Evolutionary conservation across 2,113 vertebrate genomes (phyloP).

Genomic region (Rutilus rutilus): DNA sequence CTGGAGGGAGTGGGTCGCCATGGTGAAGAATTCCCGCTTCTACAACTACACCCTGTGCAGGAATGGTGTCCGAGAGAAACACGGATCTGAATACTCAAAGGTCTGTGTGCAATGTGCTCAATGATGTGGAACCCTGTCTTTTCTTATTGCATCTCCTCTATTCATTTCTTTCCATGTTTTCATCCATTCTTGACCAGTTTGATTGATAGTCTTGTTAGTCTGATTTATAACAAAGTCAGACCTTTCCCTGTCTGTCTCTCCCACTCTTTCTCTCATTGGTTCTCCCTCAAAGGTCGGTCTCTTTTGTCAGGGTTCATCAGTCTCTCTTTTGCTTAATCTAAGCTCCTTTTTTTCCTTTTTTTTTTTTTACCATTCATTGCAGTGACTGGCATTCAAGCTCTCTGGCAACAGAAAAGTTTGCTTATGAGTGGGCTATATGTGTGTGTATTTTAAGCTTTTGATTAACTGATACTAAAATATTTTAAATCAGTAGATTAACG

Average conservation of each 20-base stretch:
- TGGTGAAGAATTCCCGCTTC: slow-evolving; percentile 95
- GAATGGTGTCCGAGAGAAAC: slow-evolving; percentile 84
- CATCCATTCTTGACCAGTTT: slow-evolving; percentile 1
- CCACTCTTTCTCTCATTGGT: neutral
- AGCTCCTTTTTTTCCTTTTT: neutral
- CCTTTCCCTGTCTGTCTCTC: neutral
- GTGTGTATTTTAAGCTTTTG: neutral
- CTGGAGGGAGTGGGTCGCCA: slow-evolving; percentile 95
- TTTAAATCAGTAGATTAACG: neutral
- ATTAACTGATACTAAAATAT: neutral
- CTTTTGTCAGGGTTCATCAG: neutral
- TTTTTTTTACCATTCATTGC: neutral
- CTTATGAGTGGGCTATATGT: neutral
- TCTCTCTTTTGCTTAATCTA: neutral
- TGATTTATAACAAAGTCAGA: slow-evolving; percentile 1
- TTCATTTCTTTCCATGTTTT: neutral
- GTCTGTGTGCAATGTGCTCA: slow-evolving; percentile 62
- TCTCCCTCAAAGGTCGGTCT: neutral
- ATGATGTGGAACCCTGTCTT: neutral
- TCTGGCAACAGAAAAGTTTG: neutral
- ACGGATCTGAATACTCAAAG: slow-evolving; percentile 89
- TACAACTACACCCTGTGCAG: slow-evolving; percentile 90
- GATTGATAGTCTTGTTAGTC: slow-evolving; percentile 9
- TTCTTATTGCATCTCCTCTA: too few species aligned
- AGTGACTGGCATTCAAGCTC: neutral